phyloP scores from a whole-genome alignment of 2,113 vertebrate genomes.

The Xiphorhynchus elegans region DNA sequence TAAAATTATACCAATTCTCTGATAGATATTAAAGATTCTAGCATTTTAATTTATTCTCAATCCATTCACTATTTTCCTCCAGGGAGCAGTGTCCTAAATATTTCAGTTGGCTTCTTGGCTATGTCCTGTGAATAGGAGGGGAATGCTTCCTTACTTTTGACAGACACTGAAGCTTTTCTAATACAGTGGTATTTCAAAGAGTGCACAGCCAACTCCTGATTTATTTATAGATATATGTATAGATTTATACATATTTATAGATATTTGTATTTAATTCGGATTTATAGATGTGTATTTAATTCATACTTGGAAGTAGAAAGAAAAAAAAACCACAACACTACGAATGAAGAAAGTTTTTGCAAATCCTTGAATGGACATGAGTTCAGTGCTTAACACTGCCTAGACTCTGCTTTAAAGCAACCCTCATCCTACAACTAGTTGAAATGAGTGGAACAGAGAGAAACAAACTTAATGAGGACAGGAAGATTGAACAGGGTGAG shows the following conservation, averaged over 20 bases:
- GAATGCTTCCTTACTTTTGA: not conserved
- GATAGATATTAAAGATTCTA: not conserved
- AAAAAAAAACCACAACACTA: not conserved
- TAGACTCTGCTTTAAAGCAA: not conserved
- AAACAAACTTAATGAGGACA: not conserved
- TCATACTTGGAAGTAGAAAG: not conserved
- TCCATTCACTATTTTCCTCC: not conserved
- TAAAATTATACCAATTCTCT: not conserved
- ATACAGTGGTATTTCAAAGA: not conserved
- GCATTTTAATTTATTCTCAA: not conserved
- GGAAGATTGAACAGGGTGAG: not conserved
- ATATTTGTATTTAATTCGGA: not conserved
- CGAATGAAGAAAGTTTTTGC: not conserved
- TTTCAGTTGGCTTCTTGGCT: not conserved
- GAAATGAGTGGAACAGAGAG: not conserved
- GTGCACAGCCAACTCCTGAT: not conserved
- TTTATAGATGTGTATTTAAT: not conserved
- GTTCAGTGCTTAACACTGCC: not conserved
- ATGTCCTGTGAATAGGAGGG: not conserved
- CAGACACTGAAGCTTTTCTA: not conserved
- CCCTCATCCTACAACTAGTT: not conserved
- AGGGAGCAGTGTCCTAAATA: not conserved
- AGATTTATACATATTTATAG: not conserved
- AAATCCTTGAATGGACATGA: not conserved
- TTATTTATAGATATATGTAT: not conserved